A percentile compares a stretch with the other conserved stretches of the same genome.
These are phyloP conservation scores for Troilus luridus DNA, from an alignment of 2,888 invertebrate genomes.

Conservation along the genomic window DNA sequence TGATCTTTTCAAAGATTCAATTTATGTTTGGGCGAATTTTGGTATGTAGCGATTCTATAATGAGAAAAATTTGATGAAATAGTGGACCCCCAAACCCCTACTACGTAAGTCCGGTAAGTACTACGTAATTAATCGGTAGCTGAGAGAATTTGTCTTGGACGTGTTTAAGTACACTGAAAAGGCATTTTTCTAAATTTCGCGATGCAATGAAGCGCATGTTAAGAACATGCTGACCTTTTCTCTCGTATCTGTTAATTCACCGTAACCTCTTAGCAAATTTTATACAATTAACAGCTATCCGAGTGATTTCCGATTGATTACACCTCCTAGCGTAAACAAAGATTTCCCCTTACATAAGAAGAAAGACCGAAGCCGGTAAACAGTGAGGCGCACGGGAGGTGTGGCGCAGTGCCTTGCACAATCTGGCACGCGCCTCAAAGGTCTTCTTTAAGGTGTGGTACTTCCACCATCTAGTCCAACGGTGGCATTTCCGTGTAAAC, in stretches of 20 bases:
- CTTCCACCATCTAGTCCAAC: neutral
- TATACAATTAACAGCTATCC: neutral
- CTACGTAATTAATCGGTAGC: too few relatives aligned
- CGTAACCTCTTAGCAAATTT: neutral
- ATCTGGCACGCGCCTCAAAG: conserved; percentile 4
- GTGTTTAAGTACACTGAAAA: too few relatives aligned
- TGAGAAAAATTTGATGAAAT: too few relatives aligned
- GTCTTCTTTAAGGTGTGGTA: conserved; percentile 6
- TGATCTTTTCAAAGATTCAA: too few relatives aligned
- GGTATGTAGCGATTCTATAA: too few relatives aligned
- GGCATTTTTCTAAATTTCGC: too few relatives aligned
- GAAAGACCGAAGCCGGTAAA: neutral
- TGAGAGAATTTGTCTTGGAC: too few relatives aligned
- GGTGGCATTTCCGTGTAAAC: neutral
- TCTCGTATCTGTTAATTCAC: neutral
- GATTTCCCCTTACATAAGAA: conserved; percentile 2
- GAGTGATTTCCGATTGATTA: neutral
- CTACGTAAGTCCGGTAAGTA: too few relatives aligned
- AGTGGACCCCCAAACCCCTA: too few relatives aligned
- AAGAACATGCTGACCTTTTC: neutral
- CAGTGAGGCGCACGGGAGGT: conserved; percentile 30
- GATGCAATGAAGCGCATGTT: too few relatives aligned
- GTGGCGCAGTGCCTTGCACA: neutral
- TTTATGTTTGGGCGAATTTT: too few relatives aligned
- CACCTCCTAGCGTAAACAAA: neutral